Evolutionary conservation across 2,888 invertebrate species (phyloP).

Genomic region (Agonum fuliginosum): DNA sequence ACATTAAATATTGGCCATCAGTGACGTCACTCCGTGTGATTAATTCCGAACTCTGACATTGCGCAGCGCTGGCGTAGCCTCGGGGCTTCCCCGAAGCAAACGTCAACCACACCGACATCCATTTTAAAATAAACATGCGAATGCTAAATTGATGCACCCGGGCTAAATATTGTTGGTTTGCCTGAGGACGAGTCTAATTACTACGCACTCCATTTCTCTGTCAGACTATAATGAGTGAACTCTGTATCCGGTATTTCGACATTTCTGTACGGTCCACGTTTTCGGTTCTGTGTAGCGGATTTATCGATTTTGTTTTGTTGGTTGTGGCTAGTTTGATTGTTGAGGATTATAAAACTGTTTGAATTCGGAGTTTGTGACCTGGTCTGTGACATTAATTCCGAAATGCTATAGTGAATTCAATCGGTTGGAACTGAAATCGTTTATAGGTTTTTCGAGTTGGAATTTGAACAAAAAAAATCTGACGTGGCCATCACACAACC

Average conservation of each 20-base stretch:
- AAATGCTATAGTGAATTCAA: background rate
- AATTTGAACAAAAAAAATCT: too few species aligned
- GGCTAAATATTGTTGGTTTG: slow-evolving; percentile 61
- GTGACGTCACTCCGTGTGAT: slow-evolving; percentile 52
- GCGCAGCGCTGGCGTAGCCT: slow-evolving; percentile 38
- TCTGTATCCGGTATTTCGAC: background rate
- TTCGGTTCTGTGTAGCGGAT: slow-evolving; percentile 3
- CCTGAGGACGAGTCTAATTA: slow-evolving; percentile 48
- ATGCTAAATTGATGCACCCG: slow-evolving; percentile 63
- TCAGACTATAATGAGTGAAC: slow-evolving; percentile 38
- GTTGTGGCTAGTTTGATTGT: slow-evolving; percentile 13
- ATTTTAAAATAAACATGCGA: slow-evolving; percentile 63
- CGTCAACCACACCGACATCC: slow-evolving; percentile 60
- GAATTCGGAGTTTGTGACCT: background rate
- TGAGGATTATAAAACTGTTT: background rate
- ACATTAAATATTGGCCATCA: slow-evolving; percentile 49
- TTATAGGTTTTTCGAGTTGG: too few species aligned
- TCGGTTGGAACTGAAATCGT: too few species aligned
- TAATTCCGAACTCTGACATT: slow-evolving; percentile 48
- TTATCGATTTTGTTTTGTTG: slow-evolving; percentile 4
- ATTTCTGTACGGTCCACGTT: background rate
- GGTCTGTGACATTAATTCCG: background rate
- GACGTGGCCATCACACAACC: too few species aligned
- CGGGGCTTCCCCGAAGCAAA: slow-evolving; percentile 14
- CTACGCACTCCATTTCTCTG: slow-evolving; percentile 33